Base-by-base conservation (phyloP, 2,888 invertebrate genomes). In the Tetragonula carbonaria region DNA sequence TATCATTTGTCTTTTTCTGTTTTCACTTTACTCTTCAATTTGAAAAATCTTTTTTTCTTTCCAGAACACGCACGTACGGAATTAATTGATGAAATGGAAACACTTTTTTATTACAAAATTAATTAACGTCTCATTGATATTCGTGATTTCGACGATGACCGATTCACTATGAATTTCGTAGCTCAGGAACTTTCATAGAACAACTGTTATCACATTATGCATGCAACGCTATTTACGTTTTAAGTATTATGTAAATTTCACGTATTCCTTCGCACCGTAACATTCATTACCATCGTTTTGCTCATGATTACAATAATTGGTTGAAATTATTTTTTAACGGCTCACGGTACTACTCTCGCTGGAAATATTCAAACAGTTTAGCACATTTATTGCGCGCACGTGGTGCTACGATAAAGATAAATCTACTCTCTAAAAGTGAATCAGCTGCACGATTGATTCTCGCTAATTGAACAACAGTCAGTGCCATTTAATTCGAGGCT, bases 221-320 rank as follows among this genome's bases (percentile, higher is more conserved):
- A 74, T 80, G 86, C 81, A 79, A 87, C 74, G 77, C 77, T 81
- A 77, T 79, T 67, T 80, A 66, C 66, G 77, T 59, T 63, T 73
- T 68, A 74, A 72, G 72, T 57, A 74, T 50, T 74, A 87, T 86
- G 86, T 74, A 86, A 80, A 87, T 87, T 65, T 70, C 55, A n/a
- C 82, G 67, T 67, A 23, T 50, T 63, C 51, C 78, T 79, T 74
- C 67, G 55, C 67, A 74, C 45, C 76, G 74, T 72, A 85, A 85
- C 74, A 74, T 75, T 75, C 74, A 65, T 63, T 77, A 74, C 62
- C 66, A 65, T 75, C 71, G 21, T 70, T 74, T 76, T 57, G 53
- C 68, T 73, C 28, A 4, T 33, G 23, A 51, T 45, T 16, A n/a
- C 33, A 55, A 76, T 76, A 74, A 84, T 78, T 78, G 65, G 38